Evolutionary conservation across 1,140 invertebrate species (phyloP), one percentile per base, ranked within the genome.

Genomic region (Thaumatotibia leucotreta): DNA sequence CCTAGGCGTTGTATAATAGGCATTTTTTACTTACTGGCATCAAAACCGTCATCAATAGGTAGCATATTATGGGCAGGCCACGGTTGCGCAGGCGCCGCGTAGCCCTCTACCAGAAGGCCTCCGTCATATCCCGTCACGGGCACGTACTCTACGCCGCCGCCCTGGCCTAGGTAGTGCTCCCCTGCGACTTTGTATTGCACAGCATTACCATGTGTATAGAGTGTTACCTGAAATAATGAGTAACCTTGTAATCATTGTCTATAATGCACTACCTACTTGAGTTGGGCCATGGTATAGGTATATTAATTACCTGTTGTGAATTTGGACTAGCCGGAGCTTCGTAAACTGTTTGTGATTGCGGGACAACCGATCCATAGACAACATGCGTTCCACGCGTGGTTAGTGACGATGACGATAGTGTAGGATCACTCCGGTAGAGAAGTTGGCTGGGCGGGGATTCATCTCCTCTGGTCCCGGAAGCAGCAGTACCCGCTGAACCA

Each of bases 391-490:
- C 82, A 0, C 87, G 72, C 9, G 91, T 67, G 62, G 79, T 75
- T 22, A 93, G 69, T 0, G 93, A 93, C 0, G 93, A 92, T 0
- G 92, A 94, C 0, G 92, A 88, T 11, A 94, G 74, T 4, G 93
- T 93, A 4, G 93, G 93, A 73, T 94, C 93, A 66, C 89, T 91
- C 67, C 94, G 93, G 73, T 91, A 92, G 63, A 92, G 78, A 62
- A 92, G 80, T 58, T 86, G 82, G 8, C 79, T 79, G 10, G 89
- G 91, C 5, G 89, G 88, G 23, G 88, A 90, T 64, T 92, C 91
- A 39, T 88, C 84, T 0, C 86, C 80, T 33, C 82, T 75, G 45
- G 74, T 63, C 35, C 67, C 63, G 50, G 73, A 64, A 58, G 69
- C 69, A 49, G 76, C 70, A 63, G 64, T 64, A 61, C 64, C 64